Evolutionary conservation across 2,113 vertebrate species (phyloP).

Genomic region (Chaetops frenatus): DNA sequence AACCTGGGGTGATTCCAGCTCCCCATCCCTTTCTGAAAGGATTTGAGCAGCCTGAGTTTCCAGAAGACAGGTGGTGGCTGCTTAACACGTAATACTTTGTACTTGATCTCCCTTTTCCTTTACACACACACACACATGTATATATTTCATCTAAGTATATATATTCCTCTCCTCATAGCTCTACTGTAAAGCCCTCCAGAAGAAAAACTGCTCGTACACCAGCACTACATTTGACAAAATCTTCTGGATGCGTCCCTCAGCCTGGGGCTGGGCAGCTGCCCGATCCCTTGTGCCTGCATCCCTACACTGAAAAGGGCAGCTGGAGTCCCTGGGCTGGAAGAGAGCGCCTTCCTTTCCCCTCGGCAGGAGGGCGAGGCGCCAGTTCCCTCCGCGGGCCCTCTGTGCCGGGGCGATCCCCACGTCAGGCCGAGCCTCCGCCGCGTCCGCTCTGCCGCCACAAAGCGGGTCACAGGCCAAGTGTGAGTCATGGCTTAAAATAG

Average conservation of each 20-base stretch:
- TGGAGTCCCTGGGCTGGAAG: neutral
- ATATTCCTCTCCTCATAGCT: neutral
- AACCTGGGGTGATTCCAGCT: neutral
- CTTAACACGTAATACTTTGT: neutral
- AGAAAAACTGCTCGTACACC: neutral
- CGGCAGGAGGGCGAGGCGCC: neutral
- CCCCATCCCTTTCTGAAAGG: neutral
- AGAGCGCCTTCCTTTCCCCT: neutral
- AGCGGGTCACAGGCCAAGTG: neutral
- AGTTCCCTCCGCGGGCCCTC: neutral
- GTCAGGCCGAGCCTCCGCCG: neutral
- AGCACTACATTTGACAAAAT: neutral
- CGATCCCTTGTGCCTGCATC: neutral
- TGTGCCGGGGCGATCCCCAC: neutral
- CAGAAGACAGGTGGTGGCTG: neutral
- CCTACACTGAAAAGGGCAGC: neutral
- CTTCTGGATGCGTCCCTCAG: neutral
- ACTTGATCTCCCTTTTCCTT: neutral
- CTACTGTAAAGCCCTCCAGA: neutral
- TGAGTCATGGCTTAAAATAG: conserved; percentile 35
- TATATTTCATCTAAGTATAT: neutral
- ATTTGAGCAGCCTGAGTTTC: neutral
- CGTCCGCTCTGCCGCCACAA: neutral
- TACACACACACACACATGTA: neutral
- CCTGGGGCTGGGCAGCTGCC: neutral